phyloP scores from a whole-genome alignment of 2,797 vertebrate species.

The Aldrovandia affinis region DNA sequence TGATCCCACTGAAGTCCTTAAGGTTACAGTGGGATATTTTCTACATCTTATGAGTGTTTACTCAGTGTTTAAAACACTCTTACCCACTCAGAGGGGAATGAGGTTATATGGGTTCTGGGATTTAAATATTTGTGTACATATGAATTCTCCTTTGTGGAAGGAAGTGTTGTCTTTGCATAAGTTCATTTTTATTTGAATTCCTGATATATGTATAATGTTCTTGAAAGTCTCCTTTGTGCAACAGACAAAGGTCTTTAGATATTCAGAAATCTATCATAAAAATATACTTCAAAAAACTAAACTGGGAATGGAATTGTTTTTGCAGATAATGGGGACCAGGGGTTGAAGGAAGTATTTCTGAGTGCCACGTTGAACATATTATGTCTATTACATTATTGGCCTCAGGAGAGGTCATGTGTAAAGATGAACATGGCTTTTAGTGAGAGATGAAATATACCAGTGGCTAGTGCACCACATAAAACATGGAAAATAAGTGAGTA shows the following conservation, averaged over 20 bases:
- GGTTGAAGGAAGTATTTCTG: not conserved
- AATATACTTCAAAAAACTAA: not conserved
- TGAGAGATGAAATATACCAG: not conserved
- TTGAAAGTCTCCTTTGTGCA: not conserved
- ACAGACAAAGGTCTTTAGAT: not conserved
- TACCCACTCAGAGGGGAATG: not conserved
- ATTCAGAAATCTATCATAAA: not conserved
- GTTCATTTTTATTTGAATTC: not conserved
- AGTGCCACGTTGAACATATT: too few relatives aligned
- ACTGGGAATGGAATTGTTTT: not conserved
- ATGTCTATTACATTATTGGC: too few relatives aligned
- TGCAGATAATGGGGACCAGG: not conserved
- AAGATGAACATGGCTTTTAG: not conserved
- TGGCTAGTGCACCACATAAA: not conserved
- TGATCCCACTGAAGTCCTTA: not conserved
- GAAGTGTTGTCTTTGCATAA: too few relatives aligned
- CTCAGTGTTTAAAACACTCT: not conserved
- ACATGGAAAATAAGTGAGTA: not conserved
- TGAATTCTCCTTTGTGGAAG: not conserved
- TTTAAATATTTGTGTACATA: too few relatives aligned
- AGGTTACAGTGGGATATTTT: not conserved
- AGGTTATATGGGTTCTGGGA: too few relatives aligned
- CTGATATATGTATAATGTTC: not conserved
- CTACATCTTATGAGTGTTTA: not conserved
- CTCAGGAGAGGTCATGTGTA: not conserved